Conservation (phyloP, 2,797 vertebrate species). For the Oreochromis mossambicus region DNA sequence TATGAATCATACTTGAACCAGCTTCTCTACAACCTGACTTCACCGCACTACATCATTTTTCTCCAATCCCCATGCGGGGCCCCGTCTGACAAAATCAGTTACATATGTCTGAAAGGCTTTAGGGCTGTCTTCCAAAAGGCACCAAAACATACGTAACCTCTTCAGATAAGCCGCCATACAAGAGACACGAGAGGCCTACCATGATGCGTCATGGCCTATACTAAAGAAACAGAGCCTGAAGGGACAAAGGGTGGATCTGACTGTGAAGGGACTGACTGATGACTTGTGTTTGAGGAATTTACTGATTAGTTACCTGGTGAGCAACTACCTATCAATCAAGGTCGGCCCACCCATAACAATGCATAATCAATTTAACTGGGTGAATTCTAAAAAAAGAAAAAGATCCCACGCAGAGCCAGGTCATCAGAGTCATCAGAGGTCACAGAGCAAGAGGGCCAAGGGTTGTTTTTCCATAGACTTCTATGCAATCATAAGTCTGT, state of each 20-base stretch:
- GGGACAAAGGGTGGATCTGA: background rate
- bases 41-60: background rate
- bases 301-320: background rate
- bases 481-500: background rate
- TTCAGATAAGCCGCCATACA: conserved; percentile 38
- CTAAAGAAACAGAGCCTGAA: background rate
- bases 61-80: conserved; percentile 13
- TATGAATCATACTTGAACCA: background rate
- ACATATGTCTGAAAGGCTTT: conserved; percentile 61
- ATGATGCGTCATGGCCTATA: background rate
- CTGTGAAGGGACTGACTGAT: background rate
- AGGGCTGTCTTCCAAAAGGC: conserved; percentile 34
- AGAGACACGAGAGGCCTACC: conserved; percentile 3
- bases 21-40: conserved; percentile 8
- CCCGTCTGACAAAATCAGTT: conserved; percentile 58
- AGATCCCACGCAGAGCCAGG: background rate
- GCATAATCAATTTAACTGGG: background rate
- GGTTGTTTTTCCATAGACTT: background rate
- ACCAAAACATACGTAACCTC: conserved; percentile 42
- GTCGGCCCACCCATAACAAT: background rate
- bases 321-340: background rate
- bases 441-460: background rate
- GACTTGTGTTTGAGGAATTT: background rate
- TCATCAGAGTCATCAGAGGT: background rate
- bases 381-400: background rate